These are phyloP conservation scores for Anhinga rufa DNA, from an alignment of 2,113 vertebrate species.

Conservation along the genomic window DNA sequence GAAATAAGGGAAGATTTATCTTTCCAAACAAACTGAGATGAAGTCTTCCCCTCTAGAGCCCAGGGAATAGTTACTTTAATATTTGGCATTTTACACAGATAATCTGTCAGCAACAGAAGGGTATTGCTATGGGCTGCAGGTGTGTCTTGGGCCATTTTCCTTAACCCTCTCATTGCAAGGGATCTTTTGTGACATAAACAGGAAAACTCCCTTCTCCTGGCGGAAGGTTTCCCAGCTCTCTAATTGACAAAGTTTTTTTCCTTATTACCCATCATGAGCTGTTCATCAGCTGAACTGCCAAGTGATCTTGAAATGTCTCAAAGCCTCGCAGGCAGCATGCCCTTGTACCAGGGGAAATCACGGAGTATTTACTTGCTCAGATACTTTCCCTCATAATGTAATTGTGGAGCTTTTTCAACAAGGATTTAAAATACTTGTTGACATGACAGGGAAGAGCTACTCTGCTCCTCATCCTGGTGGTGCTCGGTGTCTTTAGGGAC, in stretches of 20 bases:
- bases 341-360: background rate
- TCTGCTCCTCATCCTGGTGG: background rate
- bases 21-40: background rate
- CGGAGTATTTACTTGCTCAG: background rate
- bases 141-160: background rate
- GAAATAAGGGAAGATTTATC: background rate
- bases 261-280: background rate
- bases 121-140: background rate
- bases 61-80: background rate
- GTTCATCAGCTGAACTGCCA: background rate
- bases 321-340: rapidly evolving
- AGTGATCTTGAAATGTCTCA: background rate
- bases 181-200: background rate
- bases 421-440: background rate
- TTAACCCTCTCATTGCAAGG: background rate
- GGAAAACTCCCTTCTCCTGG: background rate
- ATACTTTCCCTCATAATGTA: background rate
- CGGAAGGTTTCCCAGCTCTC: background rate
- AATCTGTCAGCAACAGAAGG: background rate
- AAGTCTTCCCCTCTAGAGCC: background rate
- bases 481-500: background rate
- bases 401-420: background rate
- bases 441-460: background rate
- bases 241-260: background rate
- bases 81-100: background rate